Base-by-base conservation (phyloP, 1,140 invertebrate species). In the Drosophila simulans region DNA sequence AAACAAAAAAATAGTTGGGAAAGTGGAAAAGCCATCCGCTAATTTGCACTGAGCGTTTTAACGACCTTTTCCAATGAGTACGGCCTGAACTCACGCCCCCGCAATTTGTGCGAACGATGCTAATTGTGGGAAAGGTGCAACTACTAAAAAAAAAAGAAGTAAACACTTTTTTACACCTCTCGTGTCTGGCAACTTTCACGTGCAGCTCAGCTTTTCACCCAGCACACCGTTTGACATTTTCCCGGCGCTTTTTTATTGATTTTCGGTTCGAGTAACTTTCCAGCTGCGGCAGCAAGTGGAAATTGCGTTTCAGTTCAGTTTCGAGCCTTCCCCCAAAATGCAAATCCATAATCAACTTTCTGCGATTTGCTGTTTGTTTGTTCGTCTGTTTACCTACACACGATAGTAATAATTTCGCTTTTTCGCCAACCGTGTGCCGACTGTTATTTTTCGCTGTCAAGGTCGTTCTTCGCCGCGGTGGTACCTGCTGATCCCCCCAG, bases 301-400 rank as follows among this genome's bases (percentile, higher is more conserved):
- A 84, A 85, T 39, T 73, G 72, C 71, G 71, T 76, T 77, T 52
- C 40, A 58, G 51, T 71, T 77, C 57, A 46, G 45, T 34, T 48
- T 57, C 65, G 68, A 71, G 45, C 60, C 53, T 54, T 52, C 27
- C 46, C 59, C 80, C 43, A 49, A 85, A 86, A 82, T 82, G 82
- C 64, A 88, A 85, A 86, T 88, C 58, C 78, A 85, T 78, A 88
- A 81, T 85, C 74, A 88, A 75, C 62, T 82, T 75, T 82, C 53
- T 52, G 59, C 57, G 46, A 54, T 56, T 73, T 69, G 48, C 75
- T 58, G 45, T 65, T 81, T 71, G 46, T 45, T 53, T 13, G 35
- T 4, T 37, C 37, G 12, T 39, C 13, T 68, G 56, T 51, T 62
- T 70, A 31, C 20, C 31, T 45, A 51, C 58, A 59, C 52, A 54